Percentiles rank a stretch among this genome's conserved stretches.
These are phyloP conservation scores for Oxyruncus cristatus DNA, from an alignment of 2,113 vertebrate species.

Conservation along the genomic window DNA sequence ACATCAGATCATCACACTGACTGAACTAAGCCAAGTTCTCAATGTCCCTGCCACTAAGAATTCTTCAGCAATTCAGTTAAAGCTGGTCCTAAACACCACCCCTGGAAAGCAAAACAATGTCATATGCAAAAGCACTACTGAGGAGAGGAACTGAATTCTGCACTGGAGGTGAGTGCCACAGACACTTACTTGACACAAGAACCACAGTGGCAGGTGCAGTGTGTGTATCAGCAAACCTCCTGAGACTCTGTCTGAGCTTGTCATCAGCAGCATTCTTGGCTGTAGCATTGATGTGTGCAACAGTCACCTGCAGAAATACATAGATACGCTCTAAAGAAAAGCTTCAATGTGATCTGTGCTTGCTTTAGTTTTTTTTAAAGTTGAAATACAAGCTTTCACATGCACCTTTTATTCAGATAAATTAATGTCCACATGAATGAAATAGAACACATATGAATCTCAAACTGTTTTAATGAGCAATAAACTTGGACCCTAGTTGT, in stretches of 20 bases:
- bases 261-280: constrained; percentile 98
- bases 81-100: background rate
- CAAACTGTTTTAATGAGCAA: background rate
- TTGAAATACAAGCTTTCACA: background rate
- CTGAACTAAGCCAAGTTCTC: background rate
- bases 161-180: background rate
- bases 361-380: fast-evolving
- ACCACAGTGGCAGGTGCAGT: constrained; percentile 94
- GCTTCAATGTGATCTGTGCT: background rate
- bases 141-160: background rate
- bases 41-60: background rate
- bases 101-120: background rate
- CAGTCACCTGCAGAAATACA: constrained; percentile 86
- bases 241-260: constrained; percentile 93
- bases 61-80: background rate
- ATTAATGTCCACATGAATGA: background rate
- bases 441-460: background rate
- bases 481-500: background rate
- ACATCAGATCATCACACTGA: background rate
- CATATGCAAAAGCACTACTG: fast-evolving
- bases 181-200: constrained; percentile 90
- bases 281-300: constrained; percentile 98
- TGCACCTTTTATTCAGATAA: background rate
- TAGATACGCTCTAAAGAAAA: background rate
- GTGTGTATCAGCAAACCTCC: constrained; percentile 96